phyloP scores from a whole-genome alignment of 2,797 vertebrate genomes.

The Melanotaenia trifasciata region DNA sequence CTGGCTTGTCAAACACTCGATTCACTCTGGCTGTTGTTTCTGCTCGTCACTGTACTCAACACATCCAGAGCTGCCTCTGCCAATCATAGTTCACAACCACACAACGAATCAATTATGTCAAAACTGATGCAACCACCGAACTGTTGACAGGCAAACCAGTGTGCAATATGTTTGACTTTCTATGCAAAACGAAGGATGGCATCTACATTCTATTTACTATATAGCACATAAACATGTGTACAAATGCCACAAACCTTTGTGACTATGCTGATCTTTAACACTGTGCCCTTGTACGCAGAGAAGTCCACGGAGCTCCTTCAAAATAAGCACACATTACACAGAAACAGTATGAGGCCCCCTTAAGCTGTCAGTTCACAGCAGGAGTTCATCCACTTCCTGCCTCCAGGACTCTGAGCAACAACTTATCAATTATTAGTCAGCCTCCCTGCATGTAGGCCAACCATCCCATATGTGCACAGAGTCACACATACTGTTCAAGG shows the following conservation, averaged over 20 bases:
- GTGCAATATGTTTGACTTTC: no score
- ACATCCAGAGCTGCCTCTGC: no score
- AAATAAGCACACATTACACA: neutral
- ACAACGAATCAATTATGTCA: no score
- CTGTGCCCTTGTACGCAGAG: neutral
- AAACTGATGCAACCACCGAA: no score
- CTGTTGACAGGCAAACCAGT: no score
- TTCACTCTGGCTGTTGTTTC: no score
- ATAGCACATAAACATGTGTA: no score
- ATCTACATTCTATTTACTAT: no score
- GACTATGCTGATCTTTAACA: neutral
- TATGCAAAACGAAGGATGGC: no score
- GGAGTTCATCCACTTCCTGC: constrained; percentile 11
- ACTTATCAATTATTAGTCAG: constrained; percentile 50
- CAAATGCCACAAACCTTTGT: neutral
- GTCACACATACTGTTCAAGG: neutral
- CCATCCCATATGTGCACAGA: constrained; percentile 10
- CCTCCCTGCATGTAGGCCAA: constrained; percentile 45
- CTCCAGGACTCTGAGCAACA: constrained; percentile 21
- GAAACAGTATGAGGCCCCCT: neutral
- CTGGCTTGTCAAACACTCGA: no score
- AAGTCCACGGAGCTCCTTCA: neutral
- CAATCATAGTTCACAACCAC: no score
- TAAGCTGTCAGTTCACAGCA: constrained; percentile 1
- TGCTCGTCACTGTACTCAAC: no score